These are phyloP conservation scores for Albula glossodonta DNA, from an alignment of 2,113 vertebrate species.

Conservation along the genomic window DNA sequence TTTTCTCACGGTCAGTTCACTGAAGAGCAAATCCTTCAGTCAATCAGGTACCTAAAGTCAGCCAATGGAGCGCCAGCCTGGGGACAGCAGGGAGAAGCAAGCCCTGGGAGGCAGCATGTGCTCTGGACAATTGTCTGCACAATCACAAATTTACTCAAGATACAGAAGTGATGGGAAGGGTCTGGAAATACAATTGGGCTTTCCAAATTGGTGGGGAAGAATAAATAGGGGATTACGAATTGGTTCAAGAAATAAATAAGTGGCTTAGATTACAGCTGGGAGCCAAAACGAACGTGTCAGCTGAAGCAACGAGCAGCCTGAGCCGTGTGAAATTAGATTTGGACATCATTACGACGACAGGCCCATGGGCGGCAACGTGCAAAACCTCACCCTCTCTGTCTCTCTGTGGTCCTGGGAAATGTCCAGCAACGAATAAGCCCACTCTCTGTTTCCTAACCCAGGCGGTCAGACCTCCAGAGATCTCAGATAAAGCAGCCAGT, in stretches of 20 bases:
- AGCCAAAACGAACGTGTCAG: neutral
- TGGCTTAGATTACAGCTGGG: neutral
- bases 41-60: too few species aligned
- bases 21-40: too few species aligned
- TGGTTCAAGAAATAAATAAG: neutral
- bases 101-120: too few species aligned
- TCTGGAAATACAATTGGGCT: neutral
- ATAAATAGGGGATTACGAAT: neutral
- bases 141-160: neutral
- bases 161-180: neutral
- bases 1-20: too few species aligned
- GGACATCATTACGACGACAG: neutral
- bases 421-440: neutral
- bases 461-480: too few species aligned
- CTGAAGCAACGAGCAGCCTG: neutral
- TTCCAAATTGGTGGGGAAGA: neutral
- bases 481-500: too few species aligned
- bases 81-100: too few species aligned
- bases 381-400: neutral
- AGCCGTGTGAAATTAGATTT: neutral
- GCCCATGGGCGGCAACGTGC: neutral
- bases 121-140: neutral
- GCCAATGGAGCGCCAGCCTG: too few species aligned
- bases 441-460: neutral
- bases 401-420: neutral